Evolutionary conservation across 2,113 vertebrate species (phyloP), one percentile per base, ranked within the genome.

Genomic region (Nansenia antarctica): DNA sequence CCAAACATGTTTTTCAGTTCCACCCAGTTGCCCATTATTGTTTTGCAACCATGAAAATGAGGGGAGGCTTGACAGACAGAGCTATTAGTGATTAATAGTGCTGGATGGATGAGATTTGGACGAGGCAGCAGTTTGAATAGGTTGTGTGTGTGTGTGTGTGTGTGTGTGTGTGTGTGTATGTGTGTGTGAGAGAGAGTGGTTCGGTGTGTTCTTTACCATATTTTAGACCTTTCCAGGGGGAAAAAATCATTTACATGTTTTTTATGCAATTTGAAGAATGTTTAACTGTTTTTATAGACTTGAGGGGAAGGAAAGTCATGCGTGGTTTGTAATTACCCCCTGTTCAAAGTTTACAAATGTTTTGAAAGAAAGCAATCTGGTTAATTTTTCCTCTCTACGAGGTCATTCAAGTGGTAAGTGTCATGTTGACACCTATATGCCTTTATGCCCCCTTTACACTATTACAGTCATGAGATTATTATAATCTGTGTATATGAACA

Each of bases 271-370:
- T 74, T 77, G 79, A 83, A 67, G 75, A 90, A 91, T 89, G 82
- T 89, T 91, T 92, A 91, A 91, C 91, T 47, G 75, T 83, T 79
- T 84, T 82, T 77, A 72, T 70, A 53, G 57, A 3, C 60, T 69
- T 85, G 73, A 87, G 82, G 82, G 79, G 67, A 82, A 84, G 86
- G 60, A 31, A 61, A 88, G 80, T 85, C 84, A 84, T 82, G 89
- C 79, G 78, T 85, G 76, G 70, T 57, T 78, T 83, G 88, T 88
- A 88, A 90, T 92, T 85, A 88, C 72, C 78, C 84, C 76, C 77
- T 77, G 88, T 88, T 89, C 85, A 91, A 86, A 86, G 90, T 91
- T 89, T 87, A 52, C 42, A 79, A 64, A 71, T 88, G 85, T 86
- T 89, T 86, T 86, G 80, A 86, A 74, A 85, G 83, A 88, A 85